Evolutionary conservation across 2,797 vertebrate genomes (phyloP).

Genomic region (Thripadectes ignobilis): DNA sequence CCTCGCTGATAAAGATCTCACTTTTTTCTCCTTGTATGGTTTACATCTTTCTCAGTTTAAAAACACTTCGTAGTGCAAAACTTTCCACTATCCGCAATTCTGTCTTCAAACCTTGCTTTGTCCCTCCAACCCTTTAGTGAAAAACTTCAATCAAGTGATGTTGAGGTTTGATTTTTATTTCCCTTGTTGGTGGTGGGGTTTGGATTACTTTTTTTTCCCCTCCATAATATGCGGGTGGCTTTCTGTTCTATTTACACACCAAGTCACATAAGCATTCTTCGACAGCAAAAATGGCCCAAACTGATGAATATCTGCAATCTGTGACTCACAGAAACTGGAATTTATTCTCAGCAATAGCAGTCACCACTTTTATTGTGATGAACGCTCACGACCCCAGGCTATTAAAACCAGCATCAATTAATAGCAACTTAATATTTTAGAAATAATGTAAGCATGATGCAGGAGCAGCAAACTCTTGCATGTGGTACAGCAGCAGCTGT

Average conservation of each 20-base stretch:
- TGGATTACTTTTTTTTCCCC: background rate
- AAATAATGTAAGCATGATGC: background rate
- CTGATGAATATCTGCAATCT: background rate
- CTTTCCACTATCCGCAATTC: background rate
- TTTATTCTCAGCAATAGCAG: background rate
- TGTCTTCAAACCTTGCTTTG: background rate
- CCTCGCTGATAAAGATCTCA: background rate
- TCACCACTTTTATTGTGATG: background rate
- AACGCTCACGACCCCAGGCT: background rate
- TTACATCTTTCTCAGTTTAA: background rate
- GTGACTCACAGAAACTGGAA: background rate
- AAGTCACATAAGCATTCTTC: background rate
- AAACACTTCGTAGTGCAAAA: background rate
- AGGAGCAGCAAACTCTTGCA: background rate
- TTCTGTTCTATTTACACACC: background rate
- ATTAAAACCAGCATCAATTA: background rate
- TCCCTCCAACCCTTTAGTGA: accelerated
- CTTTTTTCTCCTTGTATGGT: background rate
- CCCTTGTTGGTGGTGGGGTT: background rate
- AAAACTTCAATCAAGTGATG: accelerated
- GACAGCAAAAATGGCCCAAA: background rate
- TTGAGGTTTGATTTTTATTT: background rate
- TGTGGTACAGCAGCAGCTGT: background rate
- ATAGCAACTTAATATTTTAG: background rate
- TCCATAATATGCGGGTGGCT: background rate